Evolutionary conservation across 2,797 vertebrate genomes (phyloP), one percentile per base, ranked within the genome.

Genomic region (Dicrostonyx torquatus): DNA sequence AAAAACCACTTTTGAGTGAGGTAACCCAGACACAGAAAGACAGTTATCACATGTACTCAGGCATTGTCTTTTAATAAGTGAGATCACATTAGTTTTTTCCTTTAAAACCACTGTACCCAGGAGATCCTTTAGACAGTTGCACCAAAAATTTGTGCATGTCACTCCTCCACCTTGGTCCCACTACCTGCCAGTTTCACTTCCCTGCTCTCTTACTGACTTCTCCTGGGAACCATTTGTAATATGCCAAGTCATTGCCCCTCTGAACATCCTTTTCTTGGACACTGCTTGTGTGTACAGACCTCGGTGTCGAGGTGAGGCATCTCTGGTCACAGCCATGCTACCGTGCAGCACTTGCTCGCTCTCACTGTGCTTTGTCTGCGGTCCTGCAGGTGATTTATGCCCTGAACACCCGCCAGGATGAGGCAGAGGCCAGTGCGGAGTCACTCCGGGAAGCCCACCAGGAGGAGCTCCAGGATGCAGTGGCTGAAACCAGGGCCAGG

Each of bases 351-450:
- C 10, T 80, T 31, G 24, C 58, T 13, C 9, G 0, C 7, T 12
- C 86, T 90, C 20, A 96, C 73, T 3, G 0, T 15, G 70, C 31
- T 60, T 75, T 40, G 8, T 34, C 34, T 20, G 2, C 87, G 55
- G 45, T 43, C 85, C 3, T 0, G 0, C 97, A 99, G 99, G 99
- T 99, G 96, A 99, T 99, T 97, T 99, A 99, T 95, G 98, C 99
- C 70, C 98, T 99, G 96, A 99, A 99, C 97, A 99, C 98, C 84
- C 99, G 99, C 97, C 99, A 99, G 96, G 99, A 99, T 95, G 99
- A 99, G 97, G 98, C 99, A 1, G 99, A 99, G 97, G 98, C 98
- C 75, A 98, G 97, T 87, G 96, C 99, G 95, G 99, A 99, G 97
- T 98, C 99, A 60, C 96, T 99, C 96, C 98, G 97, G 93, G 98